Evolutionary conservation across 2,797 vertebrate genomes (phyloP).

Genomic region (Coracias cyanogaster): DNA sequence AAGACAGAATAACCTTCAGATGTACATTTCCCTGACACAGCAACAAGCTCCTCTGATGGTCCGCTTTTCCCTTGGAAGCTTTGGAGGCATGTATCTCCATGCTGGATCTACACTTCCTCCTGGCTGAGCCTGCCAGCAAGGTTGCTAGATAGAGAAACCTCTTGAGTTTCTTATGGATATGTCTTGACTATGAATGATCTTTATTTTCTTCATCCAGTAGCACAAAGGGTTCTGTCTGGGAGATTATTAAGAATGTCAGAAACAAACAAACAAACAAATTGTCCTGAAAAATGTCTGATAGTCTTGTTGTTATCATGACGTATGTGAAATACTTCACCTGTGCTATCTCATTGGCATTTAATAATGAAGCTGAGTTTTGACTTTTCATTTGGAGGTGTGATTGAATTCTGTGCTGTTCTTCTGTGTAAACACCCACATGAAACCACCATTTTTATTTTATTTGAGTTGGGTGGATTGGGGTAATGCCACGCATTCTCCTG

Average conservation of each 20-base stretch:
- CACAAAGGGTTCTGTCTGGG: neutral
- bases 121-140: neutral
- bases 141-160: neutral
- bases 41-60: neutral
- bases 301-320: neutral
- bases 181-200: neutral
- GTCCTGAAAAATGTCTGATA: neutral
- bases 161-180: neutral
- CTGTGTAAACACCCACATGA: neutral
- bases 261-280: neutral
- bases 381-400: neutral
- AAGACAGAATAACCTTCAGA: neutral
- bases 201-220: neutral
- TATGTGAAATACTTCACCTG: neutral
- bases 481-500: neutral
- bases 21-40: neutral
- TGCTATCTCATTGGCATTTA: neutral
- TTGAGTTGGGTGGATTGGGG: neutral
- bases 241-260: neutral
- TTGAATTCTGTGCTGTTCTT: neutral
- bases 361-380: neutral
- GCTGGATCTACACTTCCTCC: neutral
- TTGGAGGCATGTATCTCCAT: neutral
- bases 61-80: neutral
- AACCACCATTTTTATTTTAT: neutral